Evolutionary conservation across 2,797 vertebrate species (phyloP), one percentile per base, ranked within the genome.

Genomic region (Scarus forsteni): DNA sequence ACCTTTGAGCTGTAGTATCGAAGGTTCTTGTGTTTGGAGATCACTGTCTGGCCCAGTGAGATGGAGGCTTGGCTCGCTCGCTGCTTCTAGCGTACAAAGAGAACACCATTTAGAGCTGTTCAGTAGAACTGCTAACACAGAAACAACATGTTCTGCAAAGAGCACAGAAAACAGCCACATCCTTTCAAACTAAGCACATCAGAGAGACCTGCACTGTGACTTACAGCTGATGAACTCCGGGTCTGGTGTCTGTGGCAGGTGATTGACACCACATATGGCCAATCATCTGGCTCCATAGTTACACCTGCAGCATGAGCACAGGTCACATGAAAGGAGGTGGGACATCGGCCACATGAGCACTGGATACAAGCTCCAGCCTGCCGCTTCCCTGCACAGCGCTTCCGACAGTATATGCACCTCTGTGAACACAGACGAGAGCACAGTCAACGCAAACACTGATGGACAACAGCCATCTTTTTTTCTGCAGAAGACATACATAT

Each of bases 1-100:
- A 99, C 95, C 90, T 93, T 95, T 86, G 96, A 98, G 84, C 95
- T 98, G 88, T 99, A 99, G 85, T 99, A 99, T 13, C 98, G 94
- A 36, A 96, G 95, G 85, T 99, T 99, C 77, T 95, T 96, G 56
- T 99, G 98, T 88, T 99, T 99, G 0, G 96, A 94, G 87, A 99
- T 97, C 75, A 99, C 97, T 0, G 95, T 99, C 89, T 99, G 97
- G n/a, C 97, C 98, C 85, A 97, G 85, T 0, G 91, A 84, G 87
- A 99, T 93, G 79, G 93, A 82, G 38, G 93, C 95, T 78, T 95
- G 94, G 39, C 88, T 90, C 0, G 87, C 86, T 82, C 95, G 97
- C 72, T 92, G 88, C 88, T 95, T 98, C 97, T 98, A 73, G 70
- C 42, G 10, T 3, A 69, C 71, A 79, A 49, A 49, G 60, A 75